A percentile compares a stretch with the other conserved stretches of the same genome.
Conservation (phyloP, 2,888 invertebrate species). For the Orchesella flavescens region DNA sequence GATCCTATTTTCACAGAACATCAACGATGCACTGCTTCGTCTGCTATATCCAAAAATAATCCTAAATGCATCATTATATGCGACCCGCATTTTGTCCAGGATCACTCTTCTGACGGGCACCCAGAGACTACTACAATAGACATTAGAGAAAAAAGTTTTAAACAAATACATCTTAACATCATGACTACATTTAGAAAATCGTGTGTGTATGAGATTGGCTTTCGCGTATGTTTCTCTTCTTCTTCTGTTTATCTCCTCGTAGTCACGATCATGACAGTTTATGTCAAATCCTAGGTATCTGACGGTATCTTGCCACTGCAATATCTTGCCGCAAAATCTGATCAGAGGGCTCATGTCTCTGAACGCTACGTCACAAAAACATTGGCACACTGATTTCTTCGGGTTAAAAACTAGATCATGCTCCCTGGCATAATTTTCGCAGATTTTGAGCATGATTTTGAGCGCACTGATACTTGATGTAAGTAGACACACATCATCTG, state of each 20-base stretch:
- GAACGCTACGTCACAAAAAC: not conserved
- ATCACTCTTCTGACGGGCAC: not conserved
- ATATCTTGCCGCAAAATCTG: not conserved
- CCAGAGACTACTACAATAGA: slow-evolving; percentile 18
- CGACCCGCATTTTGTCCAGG: not conserved
- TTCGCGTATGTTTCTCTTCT: not conserved
- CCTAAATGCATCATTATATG: slow-evolving; percentile 13
- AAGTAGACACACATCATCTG: slow-evolving; percentile 5
- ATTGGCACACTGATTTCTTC: slow-evolving; percentile 12
- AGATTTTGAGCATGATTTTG: not conserved
- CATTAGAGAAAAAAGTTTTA: not conserved
- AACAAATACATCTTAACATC: not conserved
- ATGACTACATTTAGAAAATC: not conserved
- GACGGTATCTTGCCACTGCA: not conserved
- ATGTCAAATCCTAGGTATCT: slow-evolving; percentile 6
- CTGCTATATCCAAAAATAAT: slow-evolving; percentile 6
- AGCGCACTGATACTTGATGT: not conserved
- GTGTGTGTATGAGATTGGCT: not conserved
- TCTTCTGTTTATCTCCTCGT: not conserved
- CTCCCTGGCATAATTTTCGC: slow-evolving; percentile 7
- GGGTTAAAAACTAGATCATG: slow-evolving; percentile 23
- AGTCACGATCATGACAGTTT: not conserved
- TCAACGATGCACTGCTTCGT: not conserved
- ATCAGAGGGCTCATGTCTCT: not conserved
- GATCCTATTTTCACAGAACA: slow-evolving; percentile 1